These are phyloP conservation scores for Neopipo cinnamomea DNA, from an alignment of 2,113 vertebrate species.

Conservation along the genomic window DNA sequence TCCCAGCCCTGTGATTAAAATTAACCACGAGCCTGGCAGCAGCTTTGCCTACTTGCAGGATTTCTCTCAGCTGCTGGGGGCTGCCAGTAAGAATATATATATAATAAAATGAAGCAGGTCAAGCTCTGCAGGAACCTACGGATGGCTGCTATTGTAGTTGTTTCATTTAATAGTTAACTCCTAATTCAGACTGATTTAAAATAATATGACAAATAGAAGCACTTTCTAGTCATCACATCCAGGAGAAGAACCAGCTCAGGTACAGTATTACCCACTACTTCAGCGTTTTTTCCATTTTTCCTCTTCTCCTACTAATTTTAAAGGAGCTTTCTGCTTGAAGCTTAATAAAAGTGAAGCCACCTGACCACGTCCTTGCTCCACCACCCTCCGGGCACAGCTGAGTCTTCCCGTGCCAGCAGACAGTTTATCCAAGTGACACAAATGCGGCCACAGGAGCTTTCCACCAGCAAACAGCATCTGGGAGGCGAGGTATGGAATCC, in stretches of 20 bases:
- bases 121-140: not conserved
- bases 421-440: conserved; percentile 23
- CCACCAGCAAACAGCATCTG: not conserved
- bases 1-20: not conserved
- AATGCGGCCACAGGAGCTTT: not conserved
- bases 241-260: not conserved
- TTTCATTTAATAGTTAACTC: not conserved
- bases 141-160: not conserved
- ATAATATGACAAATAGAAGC: not conserved
- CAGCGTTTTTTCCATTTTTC: not conserved
- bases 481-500: not conserved
- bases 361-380: not conserved
- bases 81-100: not conserved
- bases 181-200: not conserved
- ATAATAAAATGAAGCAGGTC: not conserved
- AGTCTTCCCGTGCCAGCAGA: not conserved
- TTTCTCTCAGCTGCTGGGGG: not conserved
- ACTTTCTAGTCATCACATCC: not conserved
- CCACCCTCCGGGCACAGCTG: not conserved
- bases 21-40: not conserved
- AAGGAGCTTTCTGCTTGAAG: not conserved
- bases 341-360: not conserved
- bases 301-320: not conserved
- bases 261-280: not conserved
- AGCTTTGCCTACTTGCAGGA: not conserved